Base-by-base conservation (phyloP, 2,888 invertebrate species). In the Gymnosoma rotundatum region DNA sequence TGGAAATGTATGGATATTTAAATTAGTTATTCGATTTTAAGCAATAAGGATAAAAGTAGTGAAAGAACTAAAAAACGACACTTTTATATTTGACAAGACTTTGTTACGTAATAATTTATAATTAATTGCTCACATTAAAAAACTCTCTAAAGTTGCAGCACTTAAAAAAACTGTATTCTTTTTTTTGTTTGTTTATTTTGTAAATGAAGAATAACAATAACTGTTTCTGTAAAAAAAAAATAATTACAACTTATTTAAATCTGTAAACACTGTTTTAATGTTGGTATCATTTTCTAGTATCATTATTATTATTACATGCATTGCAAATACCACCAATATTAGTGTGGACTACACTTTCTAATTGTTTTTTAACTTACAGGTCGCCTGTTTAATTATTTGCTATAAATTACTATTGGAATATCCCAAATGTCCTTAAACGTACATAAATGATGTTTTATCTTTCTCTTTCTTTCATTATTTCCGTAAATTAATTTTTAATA, bases 351-450 rank as follows among this genome's bases (percentile, higher is more conserved):
- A 25, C n/a, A n/a, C 5, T 38, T 12, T 63, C 4, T 36, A 16
- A 5, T 12, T 52, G 38, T 16, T 12, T 42, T n/a, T 10, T 38
- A 8, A 21, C 54, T 32, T 1, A 32, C 0, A 8, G 7, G 32
- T 32, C 6, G 20, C n/a, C 20, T 54, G 12, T 16, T 42, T 48
- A 16, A 54, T 36, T 67, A 21, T 56, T 21, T 56, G 12, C 12
- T 1, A 9, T 52, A 38, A 67, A 38, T 16, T 8, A n/a, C 2
- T 32, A 3, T 18, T 16, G 1, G 12, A 36, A 56, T 66, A 60
- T 36, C 16, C 50, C 60, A 72, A 72, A 78, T 78, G 50, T 60
- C 58, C 21, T 73, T 66, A 58, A 52, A 73, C 66, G 52, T 25
- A 14, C 42, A 25, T 79, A 58, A 63, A 58, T 20, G 36, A 16